phyloP scores from a whole-genome alignment of 2,797 vertebrate species.

The Acanthiza pusilla region DNA sequence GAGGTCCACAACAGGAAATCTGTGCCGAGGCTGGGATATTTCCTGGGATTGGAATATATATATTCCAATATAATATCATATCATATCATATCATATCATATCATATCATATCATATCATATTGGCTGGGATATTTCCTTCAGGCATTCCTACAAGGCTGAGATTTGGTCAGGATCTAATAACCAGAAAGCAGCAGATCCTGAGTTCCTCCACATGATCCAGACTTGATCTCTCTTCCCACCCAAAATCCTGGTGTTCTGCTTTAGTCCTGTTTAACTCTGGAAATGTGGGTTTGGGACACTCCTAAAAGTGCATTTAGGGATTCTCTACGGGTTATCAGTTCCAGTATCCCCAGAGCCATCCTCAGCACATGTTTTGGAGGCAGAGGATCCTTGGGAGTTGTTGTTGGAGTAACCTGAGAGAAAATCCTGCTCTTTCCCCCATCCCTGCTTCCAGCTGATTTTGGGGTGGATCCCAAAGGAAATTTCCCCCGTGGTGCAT shows the following conservation, averaged over 20 bases:
- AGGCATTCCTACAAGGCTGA: neutral
- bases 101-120: too few relatives aligned
- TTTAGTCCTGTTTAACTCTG: neutral
- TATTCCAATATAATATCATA: too few relatives aligned
- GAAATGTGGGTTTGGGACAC: accelerated
- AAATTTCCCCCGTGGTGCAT: accelerated
- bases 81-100: too few relatives aligned
- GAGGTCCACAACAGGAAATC: neutral
- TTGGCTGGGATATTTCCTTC: neutral
- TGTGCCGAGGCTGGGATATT: neutral
- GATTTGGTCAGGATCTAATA: neutral
- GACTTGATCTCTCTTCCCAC: neutral
- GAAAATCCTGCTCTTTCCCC: accelerated
- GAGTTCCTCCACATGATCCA: neutral
- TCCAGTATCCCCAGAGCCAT: neutral
- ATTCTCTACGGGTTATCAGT: neutral
- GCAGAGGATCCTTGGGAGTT: neutral
- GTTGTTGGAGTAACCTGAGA: accelerated
- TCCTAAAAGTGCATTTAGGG: neutral
- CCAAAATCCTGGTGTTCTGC: neutral
- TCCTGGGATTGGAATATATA: neutral
- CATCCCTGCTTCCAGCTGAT: neutral
- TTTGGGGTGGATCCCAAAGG: neutral
- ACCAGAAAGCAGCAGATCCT: neutral
- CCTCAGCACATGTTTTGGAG: neutral